Conservation (phyloP, 1,140 invertebrate genomes). For the Halesus radiatus region DNA sequence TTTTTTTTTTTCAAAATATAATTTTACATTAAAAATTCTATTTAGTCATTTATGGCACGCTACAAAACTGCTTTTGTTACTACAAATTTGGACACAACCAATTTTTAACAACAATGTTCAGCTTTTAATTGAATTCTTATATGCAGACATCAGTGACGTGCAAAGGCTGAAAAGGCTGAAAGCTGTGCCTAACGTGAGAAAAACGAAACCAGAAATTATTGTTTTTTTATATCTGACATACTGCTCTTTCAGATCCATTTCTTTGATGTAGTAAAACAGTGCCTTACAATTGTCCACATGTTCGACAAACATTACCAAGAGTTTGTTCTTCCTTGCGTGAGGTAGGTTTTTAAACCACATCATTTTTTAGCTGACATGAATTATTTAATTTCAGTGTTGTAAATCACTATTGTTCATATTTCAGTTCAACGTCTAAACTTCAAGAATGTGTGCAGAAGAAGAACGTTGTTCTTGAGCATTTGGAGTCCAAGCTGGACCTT, state of each 20-base stretch:
- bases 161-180: no score
- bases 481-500: conserved; percentile 92
- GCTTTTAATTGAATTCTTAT: no score
- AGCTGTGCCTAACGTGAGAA: no score
- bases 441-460: conserved; percentile 91
- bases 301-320: conserved; percentile 96
- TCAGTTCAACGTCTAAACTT: conserved; percentile 89
- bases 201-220: no score
- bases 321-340: conserved; percentile 88
- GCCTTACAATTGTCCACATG: conserved; percentile 96
- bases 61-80: no score
- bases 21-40: no score
- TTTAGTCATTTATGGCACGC: no score
- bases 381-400: neutral
- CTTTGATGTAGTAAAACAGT: conserved; percentile 93
- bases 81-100: no score
- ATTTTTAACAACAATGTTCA: no score
- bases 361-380: neutral
- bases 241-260: conserved; percentile 84
- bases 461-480: conserved; percentile 86
- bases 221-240: no score
- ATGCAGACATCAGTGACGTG: no score
- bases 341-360: conserved; percentile 71
- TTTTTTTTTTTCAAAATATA: no score
- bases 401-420: conserved; percentile 32